Evolutionary conservation across 2,888 invertebrate genomes (phyloP).

Genomic region (Megalurothrips usitatus): DNA sequence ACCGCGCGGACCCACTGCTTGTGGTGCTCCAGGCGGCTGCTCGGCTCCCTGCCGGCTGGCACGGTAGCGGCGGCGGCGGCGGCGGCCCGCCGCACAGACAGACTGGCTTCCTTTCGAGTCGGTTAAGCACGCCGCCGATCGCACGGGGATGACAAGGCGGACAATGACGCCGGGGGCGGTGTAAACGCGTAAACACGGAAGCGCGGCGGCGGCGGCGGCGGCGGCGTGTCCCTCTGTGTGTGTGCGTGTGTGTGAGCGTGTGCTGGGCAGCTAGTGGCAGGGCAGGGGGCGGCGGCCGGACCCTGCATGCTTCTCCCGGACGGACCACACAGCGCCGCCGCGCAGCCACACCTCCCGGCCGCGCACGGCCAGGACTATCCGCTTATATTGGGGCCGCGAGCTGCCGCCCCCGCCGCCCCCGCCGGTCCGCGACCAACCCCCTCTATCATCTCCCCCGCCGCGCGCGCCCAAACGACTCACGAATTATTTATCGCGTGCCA

Average conservation of each 20-base stretch:
- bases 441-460: no score
- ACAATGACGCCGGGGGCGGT: no score
- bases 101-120: neutral
- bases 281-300: neutral
- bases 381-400: neutral
- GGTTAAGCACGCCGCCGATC: no score
- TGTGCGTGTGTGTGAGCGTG: neutral
- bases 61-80: neutral
- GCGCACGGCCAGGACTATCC: neutral
- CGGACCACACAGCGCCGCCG: neutral
- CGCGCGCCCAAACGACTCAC: neutral
- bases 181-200: no score
- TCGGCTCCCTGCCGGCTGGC: neutral
- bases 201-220: neutral
- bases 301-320: neutral
- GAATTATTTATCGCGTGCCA: slow-evolving; percentile 1
- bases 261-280: neutral
- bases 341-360: neutral
- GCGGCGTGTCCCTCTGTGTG: neutral
- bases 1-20: no score
- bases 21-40: no score
- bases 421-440: neutral
- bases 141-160: no score
- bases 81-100: neutral
- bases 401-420: neutral